Evolutionary conservation across 1,140 invertebrate genomes (phyloP).

Genomic region (Nebria ingens): DNA sequence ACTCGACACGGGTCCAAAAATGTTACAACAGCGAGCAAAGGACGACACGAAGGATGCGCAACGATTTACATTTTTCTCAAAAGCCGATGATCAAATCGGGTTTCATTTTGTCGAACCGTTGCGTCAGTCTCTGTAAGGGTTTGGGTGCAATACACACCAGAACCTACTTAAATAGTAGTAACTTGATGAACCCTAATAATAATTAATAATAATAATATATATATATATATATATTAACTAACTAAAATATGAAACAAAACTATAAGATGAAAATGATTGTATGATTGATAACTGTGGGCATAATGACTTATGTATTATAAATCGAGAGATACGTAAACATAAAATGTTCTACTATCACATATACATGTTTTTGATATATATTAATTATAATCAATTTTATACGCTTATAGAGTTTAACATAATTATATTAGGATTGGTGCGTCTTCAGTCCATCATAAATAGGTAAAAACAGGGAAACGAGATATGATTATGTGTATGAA

Average conservation of each 20-base stretch:
- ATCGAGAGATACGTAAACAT: slow-evolving; percentile 28
- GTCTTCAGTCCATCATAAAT: slow-evolving; percentile 6
- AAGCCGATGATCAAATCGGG: not conserved
- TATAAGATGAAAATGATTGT: too few relatives aligned
- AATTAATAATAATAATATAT: too few relatives aligned
- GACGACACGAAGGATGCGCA: not conserved
- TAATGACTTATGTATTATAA: too few relatives aligned
- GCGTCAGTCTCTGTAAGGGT: not conserved
- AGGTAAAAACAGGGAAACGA: slow-evolving; percentile 1
- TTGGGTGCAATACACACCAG: not conserved
- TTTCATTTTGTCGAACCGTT: not conserved
- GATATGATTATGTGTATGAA: too few relatives aligned
- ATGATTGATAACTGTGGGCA: too few relatives aligned
- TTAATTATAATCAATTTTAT: slow-evolving; percentile 14
- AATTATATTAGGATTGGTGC: slow-evolving; percentile 29
- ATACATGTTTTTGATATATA: slow-evolving; percentile 27
- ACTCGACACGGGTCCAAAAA: not conserved
- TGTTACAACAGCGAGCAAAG: not conserved
- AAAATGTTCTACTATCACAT: slow-evolving; percentile 35
- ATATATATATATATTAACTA: too few relatives aligned
- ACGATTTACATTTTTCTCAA: not conserved
- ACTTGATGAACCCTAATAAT: not conserved
- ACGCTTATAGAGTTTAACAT: slow-evolving; percentile 12
- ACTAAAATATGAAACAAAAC: too few relatives aligned
- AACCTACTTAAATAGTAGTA: not conserved